Conservation (phyloP, 1,140 invertebrate species). For the Drusus annulatus region DNA sequence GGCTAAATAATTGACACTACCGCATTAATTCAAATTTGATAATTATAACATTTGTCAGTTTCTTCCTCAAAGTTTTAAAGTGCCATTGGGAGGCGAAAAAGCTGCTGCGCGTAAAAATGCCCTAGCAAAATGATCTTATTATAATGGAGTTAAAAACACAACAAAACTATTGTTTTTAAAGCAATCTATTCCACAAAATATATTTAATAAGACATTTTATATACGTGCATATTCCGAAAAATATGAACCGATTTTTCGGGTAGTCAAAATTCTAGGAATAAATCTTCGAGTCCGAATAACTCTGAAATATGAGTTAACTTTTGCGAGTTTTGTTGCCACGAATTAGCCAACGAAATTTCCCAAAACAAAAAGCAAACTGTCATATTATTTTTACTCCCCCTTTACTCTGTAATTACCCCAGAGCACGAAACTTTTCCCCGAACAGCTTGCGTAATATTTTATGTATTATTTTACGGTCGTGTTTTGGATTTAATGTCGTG, state of each 20-base stretch:
- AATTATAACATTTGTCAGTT: too few relatives aligned
- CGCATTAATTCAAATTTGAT: too few relatives aligned
- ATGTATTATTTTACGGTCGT: constrained; percentile 4
- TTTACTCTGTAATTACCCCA: constrained; percentile 24
- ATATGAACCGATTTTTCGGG: not conserved
- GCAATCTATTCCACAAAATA: too few relatives aligned
- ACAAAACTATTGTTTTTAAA: too few relatives aligned
- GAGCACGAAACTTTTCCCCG: constrained; percentile 18
- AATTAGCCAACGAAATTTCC: constrained; percentile 27
- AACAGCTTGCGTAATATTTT: not conserved
- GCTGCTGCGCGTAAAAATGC: too few relatives aligned
- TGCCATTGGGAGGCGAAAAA: too few relatives aligned
- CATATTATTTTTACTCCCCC: constrained; percentile 27
- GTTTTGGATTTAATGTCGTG: constrained; percentile 30
- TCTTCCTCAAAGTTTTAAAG: too few relatives aligned
- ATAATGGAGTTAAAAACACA: too few relatives aligned
- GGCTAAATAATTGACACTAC: too few relatives aligned
- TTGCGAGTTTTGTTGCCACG: constrained; percentile 1
- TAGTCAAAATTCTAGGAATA: not conserved
- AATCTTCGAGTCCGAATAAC: constrained; percentile 9
- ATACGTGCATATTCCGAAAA: too few relatives aligned
- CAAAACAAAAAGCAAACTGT: constrained; percentile 30
- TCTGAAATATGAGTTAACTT: constrained; percentile 27
- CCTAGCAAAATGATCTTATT: too few relatives aligned
- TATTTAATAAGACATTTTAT: too few relatives aligned